These are phyloP conservation scores for Astyanax mexicanus DNA, from an alignment of 2,797 vertebrate species.

Conservation along the genomic window DNA sequence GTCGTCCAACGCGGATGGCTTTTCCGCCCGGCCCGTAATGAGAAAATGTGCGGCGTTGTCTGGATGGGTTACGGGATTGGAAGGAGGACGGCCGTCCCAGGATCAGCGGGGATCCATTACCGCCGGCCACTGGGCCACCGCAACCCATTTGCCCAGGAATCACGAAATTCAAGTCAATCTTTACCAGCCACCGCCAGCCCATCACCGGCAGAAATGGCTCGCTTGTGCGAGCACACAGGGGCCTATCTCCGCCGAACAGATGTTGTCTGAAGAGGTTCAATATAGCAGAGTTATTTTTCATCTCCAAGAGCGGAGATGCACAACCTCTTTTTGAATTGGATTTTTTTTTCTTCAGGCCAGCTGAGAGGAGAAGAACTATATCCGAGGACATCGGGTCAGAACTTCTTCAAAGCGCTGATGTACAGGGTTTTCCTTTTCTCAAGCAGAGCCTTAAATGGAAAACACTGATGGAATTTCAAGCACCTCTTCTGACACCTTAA, in stretches of 20 bases:
- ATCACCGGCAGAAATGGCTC: constrained; percentile 76
- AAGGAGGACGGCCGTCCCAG: constrained; percentile 77
- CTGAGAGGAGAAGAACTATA: constrained; percentile 26
- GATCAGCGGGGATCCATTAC: constrained; percentile 84
- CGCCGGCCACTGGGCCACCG: constrained; percentile 71
- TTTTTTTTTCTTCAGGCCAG: constrained; percentile 46
- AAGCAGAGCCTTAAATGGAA: constrained; percentile 4
- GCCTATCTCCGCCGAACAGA: constrained; percentile 78
- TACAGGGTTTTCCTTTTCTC: neutral
- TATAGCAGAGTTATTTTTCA: constrained; percentile 77
- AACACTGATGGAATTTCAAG: constrained; percentile 29
- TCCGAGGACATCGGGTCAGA: neutral
- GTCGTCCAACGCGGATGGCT: constrained; percentile 62
- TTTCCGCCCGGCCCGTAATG: constrained; percentile 75
- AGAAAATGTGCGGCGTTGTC: constrained; percentile 76
- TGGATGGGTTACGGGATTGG: constrained; percentile 79
- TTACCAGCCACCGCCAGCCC: constrained; percentile 72
- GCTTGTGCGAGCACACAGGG: constrained; percentile 69
- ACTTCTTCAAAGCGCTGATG: neutral
- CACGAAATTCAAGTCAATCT: constrained; percentile 79
- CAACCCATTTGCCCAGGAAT: constrained; percentile 81
- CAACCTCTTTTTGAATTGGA: constrained; percentile 60
- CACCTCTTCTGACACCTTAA: neutral
- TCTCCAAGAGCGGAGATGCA: constrained; percentile 60
- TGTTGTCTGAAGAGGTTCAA: constrained; percentile 72